These are phyloP conservation scores for Littorina saxatilis DNA, from an alignment of 1,140 invertebrate species.

Conservation along the genomic window DNA sequence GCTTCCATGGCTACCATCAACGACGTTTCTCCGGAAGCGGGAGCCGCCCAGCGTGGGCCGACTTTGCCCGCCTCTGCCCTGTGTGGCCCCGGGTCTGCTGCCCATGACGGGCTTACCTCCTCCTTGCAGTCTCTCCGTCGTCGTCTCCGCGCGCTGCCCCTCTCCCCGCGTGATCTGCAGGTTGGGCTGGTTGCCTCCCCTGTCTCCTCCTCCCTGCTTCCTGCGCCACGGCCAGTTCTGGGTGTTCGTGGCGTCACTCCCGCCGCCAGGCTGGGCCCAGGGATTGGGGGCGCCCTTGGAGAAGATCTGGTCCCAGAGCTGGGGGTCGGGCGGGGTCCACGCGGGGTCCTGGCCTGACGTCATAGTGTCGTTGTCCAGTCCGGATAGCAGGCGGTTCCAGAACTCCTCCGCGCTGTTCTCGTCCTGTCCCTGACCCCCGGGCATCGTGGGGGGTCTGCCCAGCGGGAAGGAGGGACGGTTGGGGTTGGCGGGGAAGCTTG, in stretches of 20 bases:
- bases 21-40: neutral
- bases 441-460: neutral
- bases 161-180: neutral
- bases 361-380: conserved; percentile 14
- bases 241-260: neutral
- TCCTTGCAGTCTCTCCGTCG: no score
- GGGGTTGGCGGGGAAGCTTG: neutral
- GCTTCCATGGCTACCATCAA: no score
- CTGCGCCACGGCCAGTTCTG: neutral
- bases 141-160: no score
- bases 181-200: neutral
- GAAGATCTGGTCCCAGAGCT: neutral
- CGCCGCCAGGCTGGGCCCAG: neutral
- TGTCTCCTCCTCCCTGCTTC: neutral
- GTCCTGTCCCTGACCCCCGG: neutral
- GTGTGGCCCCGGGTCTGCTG: no score
- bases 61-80: conserved; percentile 4
- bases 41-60: neutral
- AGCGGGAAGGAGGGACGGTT: neutral
- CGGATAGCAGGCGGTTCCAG: conserved; percentile 12
- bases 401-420: conserved; percentile 17
- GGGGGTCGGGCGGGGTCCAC: neutral
- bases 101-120: no score
- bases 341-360: neutral
- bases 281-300: neutral